These are phyloP conservation scores for Drosophila diplacantha DNA, from an alignment of 2,888 invertebrate species.

Conservation along the genomic window DNA sequence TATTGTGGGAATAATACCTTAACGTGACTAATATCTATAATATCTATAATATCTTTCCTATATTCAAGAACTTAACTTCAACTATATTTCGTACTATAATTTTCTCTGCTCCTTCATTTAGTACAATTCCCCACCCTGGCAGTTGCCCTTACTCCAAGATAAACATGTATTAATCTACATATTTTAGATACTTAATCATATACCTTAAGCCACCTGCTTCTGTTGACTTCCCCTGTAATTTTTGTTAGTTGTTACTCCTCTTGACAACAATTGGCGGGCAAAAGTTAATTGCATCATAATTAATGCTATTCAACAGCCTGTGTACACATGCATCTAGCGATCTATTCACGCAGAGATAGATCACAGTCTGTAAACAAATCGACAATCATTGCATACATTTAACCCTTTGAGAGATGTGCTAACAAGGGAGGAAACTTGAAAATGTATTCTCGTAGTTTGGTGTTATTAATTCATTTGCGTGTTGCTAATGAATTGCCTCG, in stretches of 20 bases:
- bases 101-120: neutral
- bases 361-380: constrained; percentile 13
- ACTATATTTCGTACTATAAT: too few species aligned
- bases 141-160: neutral
- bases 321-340: constrained; percentile 20
- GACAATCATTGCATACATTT: constrained; percentile 21
- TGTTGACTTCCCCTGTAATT: neutral
- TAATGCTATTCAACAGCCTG: constrained; percentile 21
- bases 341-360: constrained; percentile 21
- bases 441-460: constrained; percentile 60
- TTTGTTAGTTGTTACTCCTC: neutral
- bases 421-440: constrained; percentile 41
- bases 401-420: constrained; percentile 20
- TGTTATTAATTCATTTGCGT: constrained; percentile 67
- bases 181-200: constrained; percentile 1
- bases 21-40: too few species aligned
- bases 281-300: constrained; percentile 30
- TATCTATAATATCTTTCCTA: neutral
- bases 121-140: too few species aligned
- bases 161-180: neutral
- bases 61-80: neutral
- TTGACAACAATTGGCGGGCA: constrained; percentile 1
- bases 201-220: constrained; percentile 10
- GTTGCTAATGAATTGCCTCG: constrained; percentile 56
- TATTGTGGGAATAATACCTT: neutral